phyloP scores from a whole-genome alignment of 2,113 vertebrate genomes.

The Bambusicola thoracicus region DNA sequence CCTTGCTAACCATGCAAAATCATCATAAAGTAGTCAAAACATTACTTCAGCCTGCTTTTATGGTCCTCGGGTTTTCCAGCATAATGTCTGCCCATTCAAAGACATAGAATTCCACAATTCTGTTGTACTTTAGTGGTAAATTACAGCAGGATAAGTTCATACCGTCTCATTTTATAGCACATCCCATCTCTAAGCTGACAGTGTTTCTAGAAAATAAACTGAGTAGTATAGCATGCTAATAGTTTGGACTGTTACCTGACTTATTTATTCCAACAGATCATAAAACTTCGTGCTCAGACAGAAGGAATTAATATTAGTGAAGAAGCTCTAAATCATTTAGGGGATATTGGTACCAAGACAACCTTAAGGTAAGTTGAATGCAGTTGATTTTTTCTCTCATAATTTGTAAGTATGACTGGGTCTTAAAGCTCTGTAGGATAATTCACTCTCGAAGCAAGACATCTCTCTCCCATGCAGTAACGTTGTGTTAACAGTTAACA shows the following conservation, averaged over 20 bases:
- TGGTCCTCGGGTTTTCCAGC: not conserved
- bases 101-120: not conserved
- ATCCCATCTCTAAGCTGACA: not conserved
- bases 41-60: not conserved
- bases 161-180: not conserved
- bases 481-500: not conserved
- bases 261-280: conserved; percentile 83
- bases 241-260: not conserved
- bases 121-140: not conserved
- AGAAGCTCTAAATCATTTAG: conserved; percentile 90
- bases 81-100: not conserved
- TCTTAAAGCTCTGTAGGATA: not conserved
- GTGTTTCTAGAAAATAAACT: not conserved
- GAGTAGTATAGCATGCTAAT: not conserved
- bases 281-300: conserved; percentile 96
- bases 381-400: not conserved
- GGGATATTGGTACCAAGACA: conserved; percentile 96
- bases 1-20: not conserved
- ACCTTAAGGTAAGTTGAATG: conserved; percentile 86
- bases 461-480: not conserved
- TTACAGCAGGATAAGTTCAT: not conserved
- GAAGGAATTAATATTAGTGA: conserved; percentile 94
- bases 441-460: not conserved
- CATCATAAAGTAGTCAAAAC: not conserved
- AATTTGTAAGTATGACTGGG: not conserved